These are phyloP conservation scores for Acinonyx jubatus DNA, from an alignment of 2,113 vertebrate genomes.

Conservation along the genomic window DNA sequence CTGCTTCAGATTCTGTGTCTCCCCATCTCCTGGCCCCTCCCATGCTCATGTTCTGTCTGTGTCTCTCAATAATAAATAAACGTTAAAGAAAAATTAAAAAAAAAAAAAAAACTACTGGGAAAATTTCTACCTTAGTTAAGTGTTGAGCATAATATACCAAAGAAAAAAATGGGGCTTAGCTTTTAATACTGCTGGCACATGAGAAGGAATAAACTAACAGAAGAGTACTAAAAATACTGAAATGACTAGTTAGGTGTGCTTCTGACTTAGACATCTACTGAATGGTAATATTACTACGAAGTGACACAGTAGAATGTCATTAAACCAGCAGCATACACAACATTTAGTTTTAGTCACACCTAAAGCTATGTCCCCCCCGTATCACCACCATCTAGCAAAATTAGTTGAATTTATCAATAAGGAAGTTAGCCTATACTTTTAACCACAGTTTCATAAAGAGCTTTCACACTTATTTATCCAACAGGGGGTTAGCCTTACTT, in stretches of 20 bases:
- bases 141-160: background rate
- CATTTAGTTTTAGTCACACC: background rate
- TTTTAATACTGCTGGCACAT: slow-evolving; percentile 40
- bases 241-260: slow-evolving; percentile 24
- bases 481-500: background rate
- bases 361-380: background rate
- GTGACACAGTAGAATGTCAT: background rate
- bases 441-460: background rate
- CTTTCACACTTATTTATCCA: background rate
- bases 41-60: too few relatives aligned
- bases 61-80: too few relatives aligned
- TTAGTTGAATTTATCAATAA: background rate
- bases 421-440: background rate
- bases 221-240: slow-evolving; percentile 24
- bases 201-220: background rate
- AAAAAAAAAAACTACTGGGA: background rate
- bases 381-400: background rate
- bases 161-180: slow-evolving; percentile 57
- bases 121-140: slow-evolving; percentile 42
- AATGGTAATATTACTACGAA: slow-evolving; percentile 37
- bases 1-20: too few relatives aligned
- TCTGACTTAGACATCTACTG: slow-evolving; percentile 48
- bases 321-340: background rate
- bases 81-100: too few relatives aligned
- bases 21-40: too few relatives aligned